Evolutionary conservation across 2,888 invertebrate genomes (phyloP).

Genomic region (Drosophila tanythrix): DNA sequence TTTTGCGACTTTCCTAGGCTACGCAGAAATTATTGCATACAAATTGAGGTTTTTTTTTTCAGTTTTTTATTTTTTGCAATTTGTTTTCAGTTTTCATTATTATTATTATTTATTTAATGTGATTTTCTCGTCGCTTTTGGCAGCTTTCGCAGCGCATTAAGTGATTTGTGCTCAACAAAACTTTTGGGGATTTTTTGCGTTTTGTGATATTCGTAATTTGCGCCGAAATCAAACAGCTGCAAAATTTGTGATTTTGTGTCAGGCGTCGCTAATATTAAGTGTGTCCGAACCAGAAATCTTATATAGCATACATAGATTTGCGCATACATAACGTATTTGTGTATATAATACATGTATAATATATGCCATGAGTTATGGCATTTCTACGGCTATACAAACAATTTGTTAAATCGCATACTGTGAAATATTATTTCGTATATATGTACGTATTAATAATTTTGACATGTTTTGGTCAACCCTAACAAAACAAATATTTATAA

Average conservation of each 20-base stretch:
- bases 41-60: constrained; percentile 30
- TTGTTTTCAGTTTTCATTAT: constrained; percentile 24
- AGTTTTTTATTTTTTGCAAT: constrained; percentile 14
- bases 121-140: constrained; percentile 33
- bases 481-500: constrained; percentile 4
- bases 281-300: constrained; percentile 58
- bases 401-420: constrained; percentile 69
- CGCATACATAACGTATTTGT: constrained; percentile 15
- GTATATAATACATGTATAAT: constrained; percentile 38
- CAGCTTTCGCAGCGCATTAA: constrained; percentile 62
- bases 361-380: constrained; percentile 64
- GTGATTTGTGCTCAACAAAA: constrained; percentile 74
- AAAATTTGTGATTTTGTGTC: constrained; percentile 56
- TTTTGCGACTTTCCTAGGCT: constrained; percentile 38
- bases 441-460: constrained; percentile 53
- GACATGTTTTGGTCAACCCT: constrained; percentile 46
- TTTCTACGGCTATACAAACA: constrained; percentile 72
- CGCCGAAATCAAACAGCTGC: constrained; percentile 79
- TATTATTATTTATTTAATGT: constrained; percentile 9
- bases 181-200: constrained; percentile 26
- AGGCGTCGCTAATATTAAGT: constrained; percentile 73
- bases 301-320: constrained; percentile 18
- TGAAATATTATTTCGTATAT: constrained; percentile 41
- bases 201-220: constrained; percentile 65
- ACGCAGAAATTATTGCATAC: constrained; percentile 72